Evolutionary conservation across 2,113 vertebrate genomes (phyloP).

Genomic region (Notiomystis cincta): DNA sequence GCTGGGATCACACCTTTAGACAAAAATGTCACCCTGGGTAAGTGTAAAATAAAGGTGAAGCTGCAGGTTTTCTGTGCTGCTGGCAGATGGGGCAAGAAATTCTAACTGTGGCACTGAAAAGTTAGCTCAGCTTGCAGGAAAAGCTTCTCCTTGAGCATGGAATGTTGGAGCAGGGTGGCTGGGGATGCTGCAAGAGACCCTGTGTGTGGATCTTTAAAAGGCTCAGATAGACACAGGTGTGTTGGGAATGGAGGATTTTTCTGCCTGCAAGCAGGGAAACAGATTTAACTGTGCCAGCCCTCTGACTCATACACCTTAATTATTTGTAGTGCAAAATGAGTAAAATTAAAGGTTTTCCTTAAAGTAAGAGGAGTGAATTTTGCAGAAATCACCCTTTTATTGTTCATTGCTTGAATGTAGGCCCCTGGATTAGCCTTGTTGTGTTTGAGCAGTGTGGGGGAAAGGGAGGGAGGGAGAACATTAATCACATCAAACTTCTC

Average conservation of each 20-base stretch:
- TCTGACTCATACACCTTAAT: background rate
- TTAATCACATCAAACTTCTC: slow-evolving; percentile 7
- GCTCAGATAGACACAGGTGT: background rate
- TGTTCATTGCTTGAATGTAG: background rate
- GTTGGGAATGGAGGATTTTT: background rate
- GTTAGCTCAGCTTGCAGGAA: background rate
- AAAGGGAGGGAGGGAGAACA: background rate
- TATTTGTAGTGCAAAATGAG: background rate
- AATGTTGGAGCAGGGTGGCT: background rate
- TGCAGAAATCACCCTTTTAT: background rate
- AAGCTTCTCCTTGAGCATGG: background rate
- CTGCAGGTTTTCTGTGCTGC: background rate
- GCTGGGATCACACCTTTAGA: background rate
- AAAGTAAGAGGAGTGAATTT: background rate
- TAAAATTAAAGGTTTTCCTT: background rate
- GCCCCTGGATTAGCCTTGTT: background rate
- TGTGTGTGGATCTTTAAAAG: background rate
- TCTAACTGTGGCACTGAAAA: background rate
- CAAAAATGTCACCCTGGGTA: background rate
- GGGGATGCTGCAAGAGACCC: background rate
- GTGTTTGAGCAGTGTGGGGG: background rate
- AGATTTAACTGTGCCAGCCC: background rate
- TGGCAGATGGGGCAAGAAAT: background rate
- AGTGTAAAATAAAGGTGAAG: background rate
- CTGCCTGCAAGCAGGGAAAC: background rate